Conservation (phyloP, 2,113 vertebrate genomes). For the Rhabdomys dilectus region DNA sequence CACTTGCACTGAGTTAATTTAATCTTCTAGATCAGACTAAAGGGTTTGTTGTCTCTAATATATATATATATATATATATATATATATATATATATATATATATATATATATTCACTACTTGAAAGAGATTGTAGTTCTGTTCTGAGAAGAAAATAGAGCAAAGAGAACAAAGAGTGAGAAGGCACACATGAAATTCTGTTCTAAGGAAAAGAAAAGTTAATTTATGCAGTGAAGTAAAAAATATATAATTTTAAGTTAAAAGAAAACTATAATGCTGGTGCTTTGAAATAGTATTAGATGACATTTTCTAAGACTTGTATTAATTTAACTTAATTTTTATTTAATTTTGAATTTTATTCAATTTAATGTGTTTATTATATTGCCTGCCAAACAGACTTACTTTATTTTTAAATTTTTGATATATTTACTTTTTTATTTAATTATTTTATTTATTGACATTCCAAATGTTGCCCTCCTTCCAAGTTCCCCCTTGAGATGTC, state of each 20-base stretch:
- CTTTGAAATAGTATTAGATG: background rate
- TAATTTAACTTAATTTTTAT: background rate
- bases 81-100: too few species aligned
- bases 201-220: background rate
- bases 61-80: too few species aligned
- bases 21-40: background rate
- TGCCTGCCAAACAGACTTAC: background rate
- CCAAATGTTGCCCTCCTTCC: too few species aligned
- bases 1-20: background rate
- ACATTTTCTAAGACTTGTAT: background rate
- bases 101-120: background rate
- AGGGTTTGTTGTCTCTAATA: background rate
- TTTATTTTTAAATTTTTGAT: background rate
- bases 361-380: background rate
- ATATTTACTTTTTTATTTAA: too few species aligned
- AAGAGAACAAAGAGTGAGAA: background rate
- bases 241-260: background rate
- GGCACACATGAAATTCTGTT: background rate
- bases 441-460: too few species aligned
- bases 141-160: constrained; percentile 18
- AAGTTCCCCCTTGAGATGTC: too few species aligned
- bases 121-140: background rate
- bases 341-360: background rate
- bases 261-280: background rate
- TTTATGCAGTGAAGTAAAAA: constrained; percentile 47